Base-by-base conservation (phyloP, 2,888 invertebrate genomes). In the Eupithecia subumbrata region DNA sequence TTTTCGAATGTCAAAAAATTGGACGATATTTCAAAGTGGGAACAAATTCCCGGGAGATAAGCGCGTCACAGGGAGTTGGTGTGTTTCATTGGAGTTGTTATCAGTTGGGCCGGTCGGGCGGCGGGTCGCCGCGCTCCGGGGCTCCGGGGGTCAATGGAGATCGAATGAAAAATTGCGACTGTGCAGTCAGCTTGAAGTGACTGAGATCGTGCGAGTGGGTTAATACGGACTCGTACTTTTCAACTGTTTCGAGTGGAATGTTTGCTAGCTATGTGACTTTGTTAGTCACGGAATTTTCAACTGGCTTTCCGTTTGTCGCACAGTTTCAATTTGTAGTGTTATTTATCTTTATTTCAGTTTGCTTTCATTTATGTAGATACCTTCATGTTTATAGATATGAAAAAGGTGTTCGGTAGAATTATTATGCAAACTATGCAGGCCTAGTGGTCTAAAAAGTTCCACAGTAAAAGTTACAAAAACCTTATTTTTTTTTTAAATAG, bases 61-160 rank as follows among this genome's bases (percentile, higher is more conserved):
- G 88, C 83, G 80, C 79, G 86, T 84, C 84, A 83, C 84, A 85
- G 85, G 88, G 77, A 91, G 88, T 91, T 83, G 84, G 87, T 86
- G 88, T 90, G 89, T 90, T 91, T 89, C 91, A 91, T 87, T 90
- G 87, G 89, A 92, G 90, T 92, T 92, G 89, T 88, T 92, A 92
- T 92, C 92, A 91, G 92, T 92, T 90, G 79, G 82, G 82, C 74
- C 72, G 76, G 79, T 74, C 72, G 74, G 72, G 30, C 74, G 76
- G 76, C 66, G 48, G 74, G 74, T 45, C 40, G 56, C 37, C 75
- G 25, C 75, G 69, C 78, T 43, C 67, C 73, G 43, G 30, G n/a
- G n/a, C n/a, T n/a, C n/a, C n/a, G n/a, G 71, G 74, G 79, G 77
- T 76, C 79, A 79, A 77, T 76, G 64, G 79, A 72, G 77, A 76